These are phyloP conservation scores for Thereva unica DNA, from an alignment of 2,888 invertebrate genomes.

Conservation along the genomic window DNA sequence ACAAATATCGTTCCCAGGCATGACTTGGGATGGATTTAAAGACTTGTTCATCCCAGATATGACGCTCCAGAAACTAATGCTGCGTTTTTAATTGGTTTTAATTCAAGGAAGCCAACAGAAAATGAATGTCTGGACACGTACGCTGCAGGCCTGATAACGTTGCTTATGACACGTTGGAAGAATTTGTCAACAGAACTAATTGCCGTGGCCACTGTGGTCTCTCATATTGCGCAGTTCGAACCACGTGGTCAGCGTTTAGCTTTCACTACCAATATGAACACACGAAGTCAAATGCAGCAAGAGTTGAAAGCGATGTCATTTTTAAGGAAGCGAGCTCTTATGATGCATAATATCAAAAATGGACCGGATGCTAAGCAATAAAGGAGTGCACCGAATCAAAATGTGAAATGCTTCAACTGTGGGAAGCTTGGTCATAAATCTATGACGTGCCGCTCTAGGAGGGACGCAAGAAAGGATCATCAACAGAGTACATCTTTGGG, in stretches of 20 bases:
- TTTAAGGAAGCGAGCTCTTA: no score
- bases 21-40: slow-evolving; percentile 30
- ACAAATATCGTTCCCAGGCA: slow-evolving; percentile 25
- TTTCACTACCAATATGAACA: slow-evolving; percentile 29
- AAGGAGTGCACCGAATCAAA: background rate
- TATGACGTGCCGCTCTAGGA: no score
- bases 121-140: slow-evolving; percentile 25
- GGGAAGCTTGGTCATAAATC: no score
- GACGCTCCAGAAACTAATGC: background rate
- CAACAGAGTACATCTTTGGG: no score
- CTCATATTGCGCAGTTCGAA: background rate
- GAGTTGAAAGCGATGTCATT: no score
- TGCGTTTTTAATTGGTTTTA: slow-evolving; percentile 5
- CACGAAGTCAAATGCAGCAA: no score
- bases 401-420: background rate
- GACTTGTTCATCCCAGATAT: slow-evolving; percentile 28
- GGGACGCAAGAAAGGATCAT: no score
- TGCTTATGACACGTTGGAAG: slow-evolving; percentile 22
- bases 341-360: no score
- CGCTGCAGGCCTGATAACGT: slow-evolving; percentile 13
- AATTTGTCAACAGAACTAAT: slow-evolving; percentile 1
- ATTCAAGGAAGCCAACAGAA: slow-evolving; percentile 23
- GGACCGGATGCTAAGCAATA: slow-evolving; percentile 22
- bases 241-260: slow-evolving; percentile 8
- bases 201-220: background rate